Evolutionary conservation across 2,888 invertebrate genomes (phyloP).

Genomic region (Oxyteleia sp.): DNA sequence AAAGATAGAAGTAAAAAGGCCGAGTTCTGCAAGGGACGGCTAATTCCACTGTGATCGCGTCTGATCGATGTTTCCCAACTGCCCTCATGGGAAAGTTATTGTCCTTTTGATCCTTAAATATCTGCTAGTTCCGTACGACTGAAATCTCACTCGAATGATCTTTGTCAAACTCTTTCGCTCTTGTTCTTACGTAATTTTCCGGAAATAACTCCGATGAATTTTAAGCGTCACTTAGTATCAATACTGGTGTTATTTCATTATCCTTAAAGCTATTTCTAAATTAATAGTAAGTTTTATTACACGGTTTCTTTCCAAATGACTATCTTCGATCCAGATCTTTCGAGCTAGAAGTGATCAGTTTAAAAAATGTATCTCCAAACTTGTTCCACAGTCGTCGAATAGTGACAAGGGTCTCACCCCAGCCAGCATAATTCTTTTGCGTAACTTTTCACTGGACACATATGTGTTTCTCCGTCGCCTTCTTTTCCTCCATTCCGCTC

Average conservation of each 20-base stretch:
- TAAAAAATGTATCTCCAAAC: constrained; percentile 23
- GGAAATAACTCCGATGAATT: neutral
- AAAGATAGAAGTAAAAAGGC: constrained; percentile 78
- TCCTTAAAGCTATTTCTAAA: neutral
- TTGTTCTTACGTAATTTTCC: constrained; percentile 17
- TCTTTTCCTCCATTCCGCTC: constrained; percentile 31
- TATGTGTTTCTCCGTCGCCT: constrained; percentile 75
- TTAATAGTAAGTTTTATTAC: neutral
- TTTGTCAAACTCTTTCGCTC: constrained; percentile 40
- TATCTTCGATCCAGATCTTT: neutral
- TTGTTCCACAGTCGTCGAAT: constrained; percentile 38
- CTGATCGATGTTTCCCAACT: constrained; percentile 86
- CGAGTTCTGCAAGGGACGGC: constrained; percentile 86
- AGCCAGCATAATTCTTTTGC: constrained; percentile 87
- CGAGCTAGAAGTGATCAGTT: neutral
- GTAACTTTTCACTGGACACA: constrained; percentile 81
- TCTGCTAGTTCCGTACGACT: constrained; percentile 43
- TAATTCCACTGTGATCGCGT: constrained; percentile 86
- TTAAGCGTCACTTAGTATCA: neutral
- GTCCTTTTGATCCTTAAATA: constrained; percentile 72
- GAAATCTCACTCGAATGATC: constrained; percentile 21
- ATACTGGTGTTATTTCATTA: neutral
- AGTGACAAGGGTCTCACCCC: constrained; percentile 75
- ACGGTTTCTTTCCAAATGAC: neutral
- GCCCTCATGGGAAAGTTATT: constrained; percentile 77